These are phyloP conservation scores for Pachyrhynchus sulphureomaculatus DNA, from an alignment of 1,140 invertebrate genomes.

Conservation along the genomic window DNA sequence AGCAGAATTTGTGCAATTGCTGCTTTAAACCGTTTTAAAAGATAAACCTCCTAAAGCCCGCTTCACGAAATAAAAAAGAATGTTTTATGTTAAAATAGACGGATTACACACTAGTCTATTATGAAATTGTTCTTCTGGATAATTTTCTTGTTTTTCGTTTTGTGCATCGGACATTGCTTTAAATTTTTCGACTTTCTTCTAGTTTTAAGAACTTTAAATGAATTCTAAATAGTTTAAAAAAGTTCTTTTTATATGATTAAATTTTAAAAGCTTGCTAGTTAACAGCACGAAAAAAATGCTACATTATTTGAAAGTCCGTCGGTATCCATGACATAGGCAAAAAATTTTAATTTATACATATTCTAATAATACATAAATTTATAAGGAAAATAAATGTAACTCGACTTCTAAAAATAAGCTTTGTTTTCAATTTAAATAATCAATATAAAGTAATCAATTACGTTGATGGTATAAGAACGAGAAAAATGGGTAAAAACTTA, in stretches of 20 bases:
- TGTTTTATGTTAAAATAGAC: conserved; percentile 2
- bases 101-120: conserved; percentile 16
- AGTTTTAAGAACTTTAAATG: conserved; percentile 2
- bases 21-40: conserved; percentile 8
- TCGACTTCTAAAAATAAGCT: too few relatives aligned
- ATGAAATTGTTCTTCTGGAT: conserved; percentile 2
- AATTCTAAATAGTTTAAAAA: conserved; percentile 17
- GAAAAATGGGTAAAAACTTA: too few relatives aligned
- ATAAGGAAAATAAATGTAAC: too few relatives aligned
- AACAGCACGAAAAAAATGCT: conserved; percentile 1
- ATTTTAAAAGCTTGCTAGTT: conserved; percentile 13
- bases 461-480: too few relatives aligned
- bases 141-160: background rate
- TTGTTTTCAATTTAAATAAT: too few relatives aligned
- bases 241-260: conserved; percentile 19
- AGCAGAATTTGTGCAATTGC: too few relatives aligned
- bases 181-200: background rate
- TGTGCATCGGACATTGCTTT: background rate
- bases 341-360: too few relatives aligned
- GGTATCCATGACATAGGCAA: too few relatives aligned
- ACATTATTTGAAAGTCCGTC: too few relatives aligned
- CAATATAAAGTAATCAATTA: too few relatives aligned
- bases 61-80: background rate
- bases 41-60: conserved; percentile 3
- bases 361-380: too few relatives aligned